Evolutionary conservation across 2,888 invertebrate genomes (phyloP), one percentile per base, ranked within the genome.

Genomic region (Oligia fasciuncula): DNA sequence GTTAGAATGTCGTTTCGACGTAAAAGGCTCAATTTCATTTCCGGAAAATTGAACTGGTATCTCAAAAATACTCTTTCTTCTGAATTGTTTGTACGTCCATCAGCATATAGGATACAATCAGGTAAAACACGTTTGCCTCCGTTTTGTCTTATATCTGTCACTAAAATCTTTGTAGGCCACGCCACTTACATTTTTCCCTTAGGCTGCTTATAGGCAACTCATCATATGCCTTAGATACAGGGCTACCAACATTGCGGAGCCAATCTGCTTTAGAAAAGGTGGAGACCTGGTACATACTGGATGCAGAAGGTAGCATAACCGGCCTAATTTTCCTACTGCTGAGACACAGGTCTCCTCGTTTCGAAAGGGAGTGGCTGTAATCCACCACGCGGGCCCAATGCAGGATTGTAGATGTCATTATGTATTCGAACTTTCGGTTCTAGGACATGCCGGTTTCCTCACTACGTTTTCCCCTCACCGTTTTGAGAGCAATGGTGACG

Each of bases 121-220:
- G 80, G 76, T 80, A 80, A 68, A 76, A 75, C 73, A 81, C 71
- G 3, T 83, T 71, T 54, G 57, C 65, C 68, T 67, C 46, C 76
- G n/a, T 79, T 80, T 81, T 88, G 80, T 76, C 43, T 85, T 85
- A 79, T 83, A 83, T 60, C 40, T 40, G 40, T 40, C 79, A 80
- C 79, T 86, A 87, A 89, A 85, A 82, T 83, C 73, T 86, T 86
- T 77, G 85, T 81, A 78, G 72, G 76, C 14, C 46, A 69, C 76
- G 54, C 35, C 76, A 67, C 80, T 81, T 80, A 88, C 66, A 78
- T 85, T 85, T 85, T 86, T 85, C 40, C 79, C 80, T 81, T 81
- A 80, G 76, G 77, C 83, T 66, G 81, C 69, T 85, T 83, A 86
- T 76, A 83, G 80, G 74, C 70, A 75, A 83, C 81, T 78, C 75